These are phyloP conservation scores for Aphidius colemani DNA, from an alignment of 2,888 invertebrate species.

Conservation along the genomic window DNA sequence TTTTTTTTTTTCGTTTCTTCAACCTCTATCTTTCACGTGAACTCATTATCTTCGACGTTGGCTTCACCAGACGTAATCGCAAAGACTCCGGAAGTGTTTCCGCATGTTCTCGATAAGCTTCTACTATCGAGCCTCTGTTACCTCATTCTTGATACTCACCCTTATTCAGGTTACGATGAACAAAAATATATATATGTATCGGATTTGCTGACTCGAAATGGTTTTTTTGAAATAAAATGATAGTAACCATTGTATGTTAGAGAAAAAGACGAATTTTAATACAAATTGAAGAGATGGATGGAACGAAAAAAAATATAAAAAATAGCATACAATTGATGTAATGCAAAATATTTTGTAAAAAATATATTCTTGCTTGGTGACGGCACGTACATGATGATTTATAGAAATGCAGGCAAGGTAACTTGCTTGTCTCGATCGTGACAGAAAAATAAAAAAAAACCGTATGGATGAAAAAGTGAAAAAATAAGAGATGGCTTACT, in stretches of 20 bases:
- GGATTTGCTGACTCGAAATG: neutral
- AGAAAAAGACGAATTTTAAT: too few species aligned
- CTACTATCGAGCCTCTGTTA: conserved; percentile 16
- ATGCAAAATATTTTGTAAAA: too few species aligned
- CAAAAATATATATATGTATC: neutral
- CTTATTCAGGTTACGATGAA: neutral
- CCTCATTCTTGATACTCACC: neutral
- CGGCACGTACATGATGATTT: conserved; percentile 21
- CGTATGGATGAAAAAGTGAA: neutral
- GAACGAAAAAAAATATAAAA: too few species aligned
- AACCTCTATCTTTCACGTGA: conserved; percentile 19
- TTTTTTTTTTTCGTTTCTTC: conserved; percentile 14
- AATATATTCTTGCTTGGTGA: conserved; percentile 14
- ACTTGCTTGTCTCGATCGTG: neutral
- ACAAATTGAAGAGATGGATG: too few species aligned
- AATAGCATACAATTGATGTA: too few species aligned
- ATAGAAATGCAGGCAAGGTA: conserved; percentile 29
- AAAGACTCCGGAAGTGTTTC: conserved; percentile 40
- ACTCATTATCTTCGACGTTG: conserved; percentile 20
- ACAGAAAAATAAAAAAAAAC: conserved; percentile 9
- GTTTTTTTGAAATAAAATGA: too few species aligned
- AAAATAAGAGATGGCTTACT: neutral
- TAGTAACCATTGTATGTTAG: too few species aligned
- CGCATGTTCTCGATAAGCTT: conserved; percentile 37
- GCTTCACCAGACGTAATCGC: conserved; percentile 40